Base-by-base conservation (phyloP, 2,888 invertebrate genomes). In the Helobdella robusta region DNA sequence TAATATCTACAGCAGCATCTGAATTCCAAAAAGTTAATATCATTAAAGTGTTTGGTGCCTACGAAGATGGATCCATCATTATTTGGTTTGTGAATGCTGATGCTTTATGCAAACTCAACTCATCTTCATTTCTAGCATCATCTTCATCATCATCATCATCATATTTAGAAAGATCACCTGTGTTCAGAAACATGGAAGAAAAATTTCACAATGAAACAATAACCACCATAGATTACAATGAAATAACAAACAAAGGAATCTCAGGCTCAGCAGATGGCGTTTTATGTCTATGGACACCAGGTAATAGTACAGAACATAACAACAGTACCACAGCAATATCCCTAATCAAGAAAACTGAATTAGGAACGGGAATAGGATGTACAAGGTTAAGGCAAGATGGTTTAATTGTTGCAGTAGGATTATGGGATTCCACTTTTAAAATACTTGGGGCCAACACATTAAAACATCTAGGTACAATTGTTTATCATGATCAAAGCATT, bases 191-290 rank as follows among this genome's bases (percentile, higher is more conserved):
- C n/a, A 15, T 11, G 11, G 44, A 40, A 40, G 56, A 30, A 20
- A 56, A 56, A 30, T 56, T 56, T 32, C 56, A 56, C 56, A 25
- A 25, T 1, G 56, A 56, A 56, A 56, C 56, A 4, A 2, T 56
- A 28, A 56, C 28, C 25, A 6, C 56, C 28, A 28, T 56, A 1
- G 56, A 56, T 32, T 56, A 25, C 28, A 30, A 32, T 32, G 30
- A n/a, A 2, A 30, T n/a, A 30, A 56, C 28, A 28, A 1, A 56
- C 56, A 8, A n/a, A n/a, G 56, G 56, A 30, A 30, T 30, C 28
- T 56, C 56, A 3, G 56, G 25, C n/a, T 56, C 56, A 2, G 56
- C 56, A 6, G 56, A 56, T 32, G 56, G 56, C n/a, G 5, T 30
- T n/a, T 5, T 56, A 5, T n/a, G 8, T 1, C n/a, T n/a, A n/a